Conservation (phyloP, 2,797 vertebrate species). For the Enteromius mattozi region DNA sequence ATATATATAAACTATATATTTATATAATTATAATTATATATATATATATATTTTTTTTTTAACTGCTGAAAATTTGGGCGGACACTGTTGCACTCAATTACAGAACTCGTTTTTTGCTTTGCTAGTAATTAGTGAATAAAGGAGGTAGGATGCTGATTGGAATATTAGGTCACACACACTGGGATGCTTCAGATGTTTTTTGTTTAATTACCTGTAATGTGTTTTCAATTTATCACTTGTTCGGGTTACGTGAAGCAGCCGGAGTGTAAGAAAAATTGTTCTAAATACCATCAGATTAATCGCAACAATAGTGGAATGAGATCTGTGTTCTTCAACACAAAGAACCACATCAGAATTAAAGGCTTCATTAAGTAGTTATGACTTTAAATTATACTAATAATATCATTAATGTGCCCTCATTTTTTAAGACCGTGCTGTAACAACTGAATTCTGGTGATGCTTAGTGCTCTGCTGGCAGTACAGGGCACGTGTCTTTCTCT, state of each 20-base stretch:
- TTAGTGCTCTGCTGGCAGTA: constrained; percentile 46
- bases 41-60: neutral
- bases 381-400: neutral
- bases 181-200: neutral
- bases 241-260: neutral
- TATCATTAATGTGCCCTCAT: neutral
- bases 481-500: constrained; percentile 41
- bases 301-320: neutral
- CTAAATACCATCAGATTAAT: neutral
- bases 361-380: constrained; percentile 6
- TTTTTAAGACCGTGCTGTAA: constrained; percentile 19
- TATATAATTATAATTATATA: too few relatives aligned
- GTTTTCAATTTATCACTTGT: neutral
- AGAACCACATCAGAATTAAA: neutral
- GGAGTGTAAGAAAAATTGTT: neutral
- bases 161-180: neutral
- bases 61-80: neutral
- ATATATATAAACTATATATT: too few relatives aligned
- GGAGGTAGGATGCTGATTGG: neutral
- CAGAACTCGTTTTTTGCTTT: neutral
- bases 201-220: neutral
- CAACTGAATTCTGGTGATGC: constrained; percentile 47
- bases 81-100: neutral
- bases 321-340: neutral
- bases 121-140: too few relatives aligned